Evolutionary conservation across 1,140 invertebrate species (phyloP).

Genomic region (Chelonus insularis): DNA sequence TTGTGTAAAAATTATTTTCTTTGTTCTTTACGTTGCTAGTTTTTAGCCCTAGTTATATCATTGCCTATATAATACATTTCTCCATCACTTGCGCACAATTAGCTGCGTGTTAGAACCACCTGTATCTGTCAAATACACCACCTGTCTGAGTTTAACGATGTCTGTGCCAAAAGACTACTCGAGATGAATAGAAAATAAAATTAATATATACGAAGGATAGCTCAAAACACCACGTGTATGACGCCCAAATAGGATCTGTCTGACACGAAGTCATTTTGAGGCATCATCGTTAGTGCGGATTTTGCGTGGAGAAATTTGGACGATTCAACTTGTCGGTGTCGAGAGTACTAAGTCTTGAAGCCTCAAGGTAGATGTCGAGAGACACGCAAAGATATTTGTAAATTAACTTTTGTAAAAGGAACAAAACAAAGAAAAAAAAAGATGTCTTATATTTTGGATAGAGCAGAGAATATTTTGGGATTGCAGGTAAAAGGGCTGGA

Average conservation of each 20-base stretch:
- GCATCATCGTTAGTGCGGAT: neutral
- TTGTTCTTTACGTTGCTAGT: too few relatives aligned
- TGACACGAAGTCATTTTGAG: neutral
- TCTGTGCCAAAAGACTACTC: neutral
- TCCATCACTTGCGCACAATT: neutral
- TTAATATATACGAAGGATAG: neutral
- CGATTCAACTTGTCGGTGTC: slow-evolving; percentile 56
- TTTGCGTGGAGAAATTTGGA: slow-evolving; percentile 32
- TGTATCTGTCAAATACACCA: slow-evolving; percentile 7
- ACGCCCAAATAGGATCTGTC: neutral
- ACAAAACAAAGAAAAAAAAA: too few relatives aligned
- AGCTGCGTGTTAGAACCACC: slow-evolving; percentile 1
- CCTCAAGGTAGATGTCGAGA: slow-evolving; percentile 10
- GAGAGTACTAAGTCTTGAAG: slow-evolving; percentile 42
- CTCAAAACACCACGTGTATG: too few relatives aligned
- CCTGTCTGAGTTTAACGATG: neutral
- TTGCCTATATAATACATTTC: neutral
- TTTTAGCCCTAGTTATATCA: too few relatives aligned
- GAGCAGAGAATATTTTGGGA: too few relatives aligned
- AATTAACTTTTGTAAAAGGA: too few relatives aligned
- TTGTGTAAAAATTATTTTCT: too few relatives aligned
- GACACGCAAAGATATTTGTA: slow-evolving; percentile 41
- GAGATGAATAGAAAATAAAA: neutral
- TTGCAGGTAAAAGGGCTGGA: neutral
- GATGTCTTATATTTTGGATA: too few relatives aligned